These are phyloP conservation scores for Speoplatyrhinus poulsoni DNA, from an alignment of 2,113 vertebrate species.

Conservation along the genomic window DNA sequence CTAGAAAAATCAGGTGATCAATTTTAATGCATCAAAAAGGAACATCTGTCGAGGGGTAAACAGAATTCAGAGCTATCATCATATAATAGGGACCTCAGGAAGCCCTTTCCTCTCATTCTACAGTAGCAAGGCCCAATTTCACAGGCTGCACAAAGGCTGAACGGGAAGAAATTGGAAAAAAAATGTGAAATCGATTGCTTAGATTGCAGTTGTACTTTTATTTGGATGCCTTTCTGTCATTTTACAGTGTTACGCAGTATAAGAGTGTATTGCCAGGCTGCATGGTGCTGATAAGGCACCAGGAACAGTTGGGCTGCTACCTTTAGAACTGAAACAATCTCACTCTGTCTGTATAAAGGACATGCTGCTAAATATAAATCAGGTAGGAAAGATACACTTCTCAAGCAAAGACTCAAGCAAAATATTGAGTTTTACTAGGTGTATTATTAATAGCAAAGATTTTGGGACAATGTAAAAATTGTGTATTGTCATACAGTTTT, in stretches of 20 bases:
- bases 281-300: constrained; percentile 70
- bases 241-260: constrained; percentile 71
- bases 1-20: constrained; percentile 68
- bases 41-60: constrained; percentile 67
- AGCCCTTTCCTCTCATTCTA: constrained; percentile 78
- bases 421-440: neutral
- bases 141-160: constrained; percentile 76
- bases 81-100: constrained; percentile 65
- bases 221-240: constrained; percentile 79
- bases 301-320: constrained; percentile 7
- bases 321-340: constrained; percentile 18
- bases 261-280: constrained; percentile 71
- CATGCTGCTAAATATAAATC: too few species aligned
- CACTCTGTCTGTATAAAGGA: constrained; percentile 6
- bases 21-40: constrained; percentile 60
- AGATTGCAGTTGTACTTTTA: constrained; percentile 86
- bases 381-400: neutral
- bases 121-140: constrained; percentile 85
- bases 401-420: neutral
- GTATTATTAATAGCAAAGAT: neutral
- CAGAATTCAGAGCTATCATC: constrained; percentile 76
- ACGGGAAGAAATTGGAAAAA: constrained; percentile 84
- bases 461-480: too few species aligned
- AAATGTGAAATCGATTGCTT: constrained; percentile 85
- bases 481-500: too few species aligned